Evolutionary conservation across 2,113 vertebrate species (phyloP).

Genomic region (Cinclus cinclus): DNA sequence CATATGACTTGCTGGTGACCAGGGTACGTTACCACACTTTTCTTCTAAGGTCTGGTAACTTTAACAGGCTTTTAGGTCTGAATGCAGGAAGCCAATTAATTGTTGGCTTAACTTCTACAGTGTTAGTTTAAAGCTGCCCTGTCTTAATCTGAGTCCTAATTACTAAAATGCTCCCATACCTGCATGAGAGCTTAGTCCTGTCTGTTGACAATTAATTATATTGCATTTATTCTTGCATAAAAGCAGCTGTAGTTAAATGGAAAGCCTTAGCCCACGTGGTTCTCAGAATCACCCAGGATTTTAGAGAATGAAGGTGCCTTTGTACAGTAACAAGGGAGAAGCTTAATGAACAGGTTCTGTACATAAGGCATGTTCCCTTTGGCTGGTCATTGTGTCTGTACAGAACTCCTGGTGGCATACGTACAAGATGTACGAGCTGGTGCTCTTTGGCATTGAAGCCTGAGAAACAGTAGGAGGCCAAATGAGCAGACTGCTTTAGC

Average conservation of each 20-base stretch:
- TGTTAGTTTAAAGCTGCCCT: neutral
- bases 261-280: neutral
- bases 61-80: neutral
- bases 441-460: neutral
- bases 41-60: neutral
- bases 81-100: neutral
- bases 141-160: neutral
- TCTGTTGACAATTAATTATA: neutral
- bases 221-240: neutral
- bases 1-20: neutral
- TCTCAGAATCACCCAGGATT: neutral
- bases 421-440: neutral
- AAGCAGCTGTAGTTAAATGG: neutral
- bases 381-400: neutral
- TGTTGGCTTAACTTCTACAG: neutral
- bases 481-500: neutral
- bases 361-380: neutral
- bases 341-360: neutral
- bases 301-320: neutral
- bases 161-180: neutral
- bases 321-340: neutral
- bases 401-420: neutral
- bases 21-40: neutral
- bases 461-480: neutral
- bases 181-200: neutral